Base-by-base conservation (phyloP, 2,888 invertebrate genomes). In the Hofmannophila pseudospretella region DNA sequence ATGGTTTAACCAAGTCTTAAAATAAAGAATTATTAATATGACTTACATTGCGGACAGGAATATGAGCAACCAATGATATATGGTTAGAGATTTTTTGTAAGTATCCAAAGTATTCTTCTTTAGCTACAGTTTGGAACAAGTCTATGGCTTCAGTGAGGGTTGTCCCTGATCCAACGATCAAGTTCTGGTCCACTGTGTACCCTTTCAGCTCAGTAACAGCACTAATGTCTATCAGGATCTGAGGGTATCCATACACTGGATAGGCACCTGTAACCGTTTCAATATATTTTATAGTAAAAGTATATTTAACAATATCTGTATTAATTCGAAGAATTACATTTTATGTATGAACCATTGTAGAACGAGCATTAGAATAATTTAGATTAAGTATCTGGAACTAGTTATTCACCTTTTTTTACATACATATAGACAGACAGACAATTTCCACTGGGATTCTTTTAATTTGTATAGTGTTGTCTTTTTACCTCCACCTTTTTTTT, bases 31-130 rank as follows among this genome's bases (percentile, higher is more conserved):
- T n/a, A n/a, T n/a, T n/a, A n/a, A n/a, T n/a, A n/a, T n/a, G n/a
- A 9, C 16, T 30, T 75, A 93, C 93, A 72, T 94, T 94, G 77
- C 93, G 81, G 1, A 94, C 90, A 9, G 93, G 90, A 34, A 91
- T 89, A 67, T 91, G 92, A n/a, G 93, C 94, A 4, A 94, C 89
- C 32, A 92, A 65, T 55, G 91, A 89, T 32, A 94, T 72, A 59
- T 94, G 93, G 25, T 90, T 82, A 13, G 88, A 89, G 23, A 94
- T 65, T 38, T 87, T 82, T 7, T 75, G 64, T 31, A 92, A 70
- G 65, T 93, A 92, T 4, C 76, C 67, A 58, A 91, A 93, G 10
- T 88, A 86, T 0, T 71, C 60, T 8, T 53, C 42, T 3, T 56
- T 50, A 0, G 81, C 60, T 1, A 78, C 44, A 10, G 55, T 49